Percentiles rank a stretch among this genome's conserved stretches.
phyloP scores from a whole-genome alignment of 2,888 invertebrate genomes.

The Andrena flavipes region DNA sequence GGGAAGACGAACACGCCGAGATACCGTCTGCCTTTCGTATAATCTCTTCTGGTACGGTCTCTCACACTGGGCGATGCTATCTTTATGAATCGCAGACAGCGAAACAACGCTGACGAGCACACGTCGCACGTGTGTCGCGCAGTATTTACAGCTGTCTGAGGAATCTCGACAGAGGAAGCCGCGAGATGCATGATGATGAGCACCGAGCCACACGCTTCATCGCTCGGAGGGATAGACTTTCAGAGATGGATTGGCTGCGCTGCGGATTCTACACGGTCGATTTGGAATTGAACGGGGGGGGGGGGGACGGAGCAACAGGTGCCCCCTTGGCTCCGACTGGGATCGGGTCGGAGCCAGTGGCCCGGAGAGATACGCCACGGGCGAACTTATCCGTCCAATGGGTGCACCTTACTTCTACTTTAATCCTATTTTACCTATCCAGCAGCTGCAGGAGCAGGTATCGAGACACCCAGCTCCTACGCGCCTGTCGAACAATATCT shows the following conservation, averaged over 20 bases:
- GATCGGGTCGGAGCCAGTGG: slow-evolving; percentile 26
- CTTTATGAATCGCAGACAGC: slow-evolving; percentile 12
- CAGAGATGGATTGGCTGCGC: neutral
- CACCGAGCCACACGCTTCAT: neutral
- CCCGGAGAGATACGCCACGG: slow-evolving; percentile 4
- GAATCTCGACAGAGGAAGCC: neutral
- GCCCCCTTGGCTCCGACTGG: slow-evolving; percentile 2
- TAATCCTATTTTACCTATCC: slow-evolving; percentile 26
- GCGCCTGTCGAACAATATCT: neutral
- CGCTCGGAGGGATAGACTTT: neutral
- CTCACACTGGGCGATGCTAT: slow-evolving; percentile 10
- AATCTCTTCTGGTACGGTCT: slow-evolving; percentile 4
- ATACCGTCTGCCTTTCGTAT: slow-evolving; percentile 34
- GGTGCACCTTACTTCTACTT: neutral
- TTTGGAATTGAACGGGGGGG: neutral
- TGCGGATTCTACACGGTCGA: neutral
- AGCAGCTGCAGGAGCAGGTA: neutral
- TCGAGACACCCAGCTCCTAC: slow-evolving; percentile 14
- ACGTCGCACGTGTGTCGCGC: slow-evolving; percentile 5
- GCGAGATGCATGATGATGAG: slow-evolving; percentile 5
- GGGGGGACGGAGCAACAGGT: slow-evolving; percentile 47
- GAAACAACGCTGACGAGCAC: neutral
- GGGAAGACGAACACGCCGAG: neutral
- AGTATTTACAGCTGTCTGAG: slow-evolving; percentile 10
- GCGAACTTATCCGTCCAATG: slow-evolving; percentile 7